Percentiles rank a stretch among this genome's conserved stretches.
Conservation (phyloP, 1,140 invertebrate genomes). For the Sminthurides bifidus region DNA sequence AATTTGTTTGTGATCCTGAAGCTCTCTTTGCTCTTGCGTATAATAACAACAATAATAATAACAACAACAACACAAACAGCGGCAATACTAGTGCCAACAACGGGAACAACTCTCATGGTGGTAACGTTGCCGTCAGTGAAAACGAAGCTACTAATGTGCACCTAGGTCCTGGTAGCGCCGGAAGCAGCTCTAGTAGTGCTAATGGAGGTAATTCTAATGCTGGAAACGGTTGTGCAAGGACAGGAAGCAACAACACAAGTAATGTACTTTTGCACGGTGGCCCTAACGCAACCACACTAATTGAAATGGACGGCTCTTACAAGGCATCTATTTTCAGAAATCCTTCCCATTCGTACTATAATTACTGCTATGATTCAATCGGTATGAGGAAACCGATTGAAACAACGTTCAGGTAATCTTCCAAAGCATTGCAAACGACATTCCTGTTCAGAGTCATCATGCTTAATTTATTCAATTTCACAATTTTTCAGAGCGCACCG, state of each 20-base stretch:
- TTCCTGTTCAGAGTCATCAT: not conserved
- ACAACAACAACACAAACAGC: not conserved
- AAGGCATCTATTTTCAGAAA: too few species aligned
- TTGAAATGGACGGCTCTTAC: not conserved
- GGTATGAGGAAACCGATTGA: not conserved
- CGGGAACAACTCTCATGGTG: slow-evolving; percentile 2
- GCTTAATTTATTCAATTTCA: not conserved
- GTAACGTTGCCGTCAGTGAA: slow-evolving; percentile 3
- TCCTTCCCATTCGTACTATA: slow-evolving; percentile 4
- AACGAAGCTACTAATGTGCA: too few species aligned
- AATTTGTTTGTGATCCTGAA: slow-evolving; percentile 89
- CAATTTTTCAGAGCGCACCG: not conserved
- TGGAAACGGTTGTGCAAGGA: not conserved
- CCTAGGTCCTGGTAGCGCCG: too few species aligned
- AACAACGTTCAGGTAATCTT: not conserved
- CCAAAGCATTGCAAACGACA: not conserved
- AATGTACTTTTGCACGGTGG: not conserved
- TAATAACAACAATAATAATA: slow-evolving; percentile 32
- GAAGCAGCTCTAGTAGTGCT: not conserved
- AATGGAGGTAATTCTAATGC: not conserved
- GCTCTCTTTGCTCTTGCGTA: slow-evolving; percentile 79
- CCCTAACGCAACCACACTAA: not conserved
- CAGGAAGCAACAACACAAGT: not conserved
- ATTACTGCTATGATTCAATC: slow-evolving; percentile 5
- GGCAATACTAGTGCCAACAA: slow-evolving; percentile 7